Evolutionary conservation across 1,140 invertebrate species (phyloP), one percentile per base, ranked within the genome.

Genomic region (Nasonia vitripennis): DNA sequence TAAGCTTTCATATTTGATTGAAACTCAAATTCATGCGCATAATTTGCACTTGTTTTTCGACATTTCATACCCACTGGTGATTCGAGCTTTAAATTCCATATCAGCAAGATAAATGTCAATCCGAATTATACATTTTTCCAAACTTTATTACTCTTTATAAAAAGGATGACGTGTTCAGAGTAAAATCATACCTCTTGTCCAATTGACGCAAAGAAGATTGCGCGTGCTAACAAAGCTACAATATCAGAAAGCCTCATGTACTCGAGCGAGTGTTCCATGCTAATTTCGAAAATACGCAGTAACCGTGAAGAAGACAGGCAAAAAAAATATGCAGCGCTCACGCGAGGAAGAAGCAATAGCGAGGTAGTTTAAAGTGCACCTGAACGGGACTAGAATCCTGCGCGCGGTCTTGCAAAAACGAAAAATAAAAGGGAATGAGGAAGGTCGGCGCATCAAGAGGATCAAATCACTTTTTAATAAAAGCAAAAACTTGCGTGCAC

Each of bases 381-480:
- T 9, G 31, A 75, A 41, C 34, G 20, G 7, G 73, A 71, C 23
- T 37, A 37, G 55, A 62, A 62, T n/a, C 20, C 55, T 7, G 20
- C 17, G 55, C 55, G 55, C 1, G 55, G 14, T 37, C 31, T 12
- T 71, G 31, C 68, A 71, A 71, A 71, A 31, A 75, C 3, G n/a
- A 11, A 37, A 10, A 62, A 17, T 6, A 31, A 75, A 31, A 45
- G 5, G 37, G 37, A 45, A 17, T 31, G 11, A 2, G 27, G 27
- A 27, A 2, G 1, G 34, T 75, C 45, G 73, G 73, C 17, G 14
- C 4, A 34, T 75, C 27, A 45, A 75, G 37, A 37, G 20, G 73
- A 34, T 34, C 37, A 37, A 75, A 75, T 75, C 73, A 34, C 73
- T 75, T 75, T 31, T 75, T 75, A 45, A 75, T 75, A 75, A 45